Evolutionary conservation across 2,888 invertebrate genomes (phyloP), one percentile per base, ranked within the genome.

Genomic region (Epinotia ramella): DNA sequence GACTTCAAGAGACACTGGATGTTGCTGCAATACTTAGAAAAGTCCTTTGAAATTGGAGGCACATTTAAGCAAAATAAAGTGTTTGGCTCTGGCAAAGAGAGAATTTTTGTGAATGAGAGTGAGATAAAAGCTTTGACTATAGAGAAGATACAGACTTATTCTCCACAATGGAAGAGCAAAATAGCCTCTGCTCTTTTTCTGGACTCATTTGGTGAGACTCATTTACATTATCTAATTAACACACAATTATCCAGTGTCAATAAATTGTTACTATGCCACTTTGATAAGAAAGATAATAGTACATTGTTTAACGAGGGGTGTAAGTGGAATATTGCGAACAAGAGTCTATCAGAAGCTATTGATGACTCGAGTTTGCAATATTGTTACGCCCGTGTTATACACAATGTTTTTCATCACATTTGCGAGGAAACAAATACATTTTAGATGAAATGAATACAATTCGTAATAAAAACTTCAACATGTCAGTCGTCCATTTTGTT

Each of bases 141-240:
- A 75, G 90, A 93, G 59, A 92, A 91, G 78, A 91, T 95, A 79
- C 84, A 91, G 57, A 90, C 91, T 73, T 94, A 95, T 81, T 86
- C 91, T 67, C 77, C 84, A 40, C 89, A 93, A 53, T 96, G 96
- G 95, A 96, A 95, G 83, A 89, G 91, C 76, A 93, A 92, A 86
- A 90, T 95, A 80, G 95, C 95, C 33, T 94, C 95, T n/a, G 88
- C 92, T 78, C 84, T 96, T 71, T 96, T 95, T 86, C 94, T 96
- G 84, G 91, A 91, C 78, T 94, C 91, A 76, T 94, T 95, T 89
- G 95, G 96, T 96, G 88, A 92, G 93, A 85, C 18, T 60, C 56
- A 68, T 53, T 40, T 71, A 28, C 20, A n/a, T 53, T 70, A 75
- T 71, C 65, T 66, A 66, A 76, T 63, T 71, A 53, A 49, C 11